Percentiles rank a stretch among this genome's conserved stretches.
phyloP scores from a whole-genome alignment of 2,113 vertebrate genomes.

The Melierax canorus region DNA sequence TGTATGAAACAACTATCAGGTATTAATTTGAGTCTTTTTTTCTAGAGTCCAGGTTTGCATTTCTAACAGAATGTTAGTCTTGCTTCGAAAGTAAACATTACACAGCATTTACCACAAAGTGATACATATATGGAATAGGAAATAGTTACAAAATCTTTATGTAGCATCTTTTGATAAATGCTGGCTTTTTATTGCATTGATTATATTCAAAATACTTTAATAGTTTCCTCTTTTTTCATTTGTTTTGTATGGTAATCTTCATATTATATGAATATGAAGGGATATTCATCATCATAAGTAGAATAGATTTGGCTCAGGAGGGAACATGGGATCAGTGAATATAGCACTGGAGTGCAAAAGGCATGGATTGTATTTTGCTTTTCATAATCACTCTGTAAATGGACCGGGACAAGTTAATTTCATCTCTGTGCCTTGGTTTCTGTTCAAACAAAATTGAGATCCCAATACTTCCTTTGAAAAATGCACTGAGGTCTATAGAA shows the following conservation, averaged over 20 bases:
- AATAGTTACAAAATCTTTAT: background rate
- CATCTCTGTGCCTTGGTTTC: background rate
- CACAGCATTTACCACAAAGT: background rate
- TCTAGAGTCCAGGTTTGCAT: background rate
- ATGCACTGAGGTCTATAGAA: background rate
- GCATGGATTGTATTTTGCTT: background rate
- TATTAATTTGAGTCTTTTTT: background rate
- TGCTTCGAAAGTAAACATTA: background rate
- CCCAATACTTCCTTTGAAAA: background rate
- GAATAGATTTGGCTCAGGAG: background rate
- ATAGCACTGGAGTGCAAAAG: background rate
- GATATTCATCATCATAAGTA: background rate
- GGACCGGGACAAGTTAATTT: background rate
- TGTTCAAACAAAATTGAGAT: background rate
- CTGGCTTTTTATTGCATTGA: background rate
- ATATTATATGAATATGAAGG: background rate
- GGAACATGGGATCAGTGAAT: background rate
- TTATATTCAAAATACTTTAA: background rate
- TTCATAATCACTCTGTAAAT: background rate
- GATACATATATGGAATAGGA: background rate
- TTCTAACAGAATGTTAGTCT: background rate
- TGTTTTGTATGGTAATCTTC: background rate
- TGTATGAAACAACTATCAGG: background rate
- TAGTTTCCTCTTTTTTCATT: background rate
- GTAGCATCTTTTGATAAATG: background rate